Evolutionary conservation across 1,140 invertebrate species (phyloP).

Genomic region (Pogonomyrmex barbatus): DNA sequence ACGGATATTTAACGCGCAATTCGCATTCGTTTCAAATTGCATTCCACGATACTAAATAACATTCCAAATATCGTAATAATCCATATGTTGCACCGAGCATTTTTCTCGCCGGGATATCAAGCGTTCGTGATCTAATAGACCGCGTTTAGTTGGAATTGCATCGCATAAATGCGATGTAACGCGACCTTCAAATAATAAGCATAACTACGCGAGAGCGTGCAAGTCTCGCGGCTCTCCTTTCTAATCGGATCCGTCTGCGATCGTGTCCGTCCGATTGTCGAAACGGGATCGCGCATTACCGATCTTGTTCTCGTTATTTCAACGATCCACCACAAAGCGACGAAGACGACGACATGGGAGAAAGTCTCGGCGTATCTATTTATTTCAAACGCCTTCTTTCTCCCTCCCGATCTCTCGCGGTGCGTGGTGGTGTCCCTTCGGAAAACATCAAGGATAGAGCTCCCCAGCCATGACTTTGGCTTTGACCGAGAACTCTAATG

Average conservation of each 20-base stretch:
- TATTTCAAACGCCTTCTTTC: not conserved
- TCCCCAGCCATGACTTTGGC: conserved; percentile 76
- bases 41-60: not conserved
- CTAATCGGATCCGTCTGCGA: conserved; percentile 31
- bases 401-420: not conserved
- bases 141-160: conserved; percentile 1
- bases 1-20: not conserved
- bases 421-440: not conserved
- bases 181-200: conserved; percentile 30
- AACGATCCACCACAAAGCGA: not conserved
- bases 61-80: conserved; percentile 17
- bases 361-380: not conserved
- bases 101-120: not conserved
- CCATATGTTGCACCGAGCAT: not conserved
- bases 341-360: not conserved
- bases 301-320: conserved; percentile 15
- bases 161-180: not conserved
- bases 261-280: conserved; percentile 1
- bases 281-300: conserved; percentile 17
- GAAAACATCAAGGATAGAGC: conserved; percentile 48
- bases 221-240: conserved; percentile 17
- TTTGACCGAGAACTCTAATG: conserved; percentile 71
- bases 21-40: not conserved
- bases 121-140: not conserved
- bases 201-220: not conserved